Percentiles rank a stretch among this genome's conserved stretches.
Evolutionary conservation across 2,113 vertebrate species (phyloP).

Genomic region (Opisthocomus hoazin): DNA sequence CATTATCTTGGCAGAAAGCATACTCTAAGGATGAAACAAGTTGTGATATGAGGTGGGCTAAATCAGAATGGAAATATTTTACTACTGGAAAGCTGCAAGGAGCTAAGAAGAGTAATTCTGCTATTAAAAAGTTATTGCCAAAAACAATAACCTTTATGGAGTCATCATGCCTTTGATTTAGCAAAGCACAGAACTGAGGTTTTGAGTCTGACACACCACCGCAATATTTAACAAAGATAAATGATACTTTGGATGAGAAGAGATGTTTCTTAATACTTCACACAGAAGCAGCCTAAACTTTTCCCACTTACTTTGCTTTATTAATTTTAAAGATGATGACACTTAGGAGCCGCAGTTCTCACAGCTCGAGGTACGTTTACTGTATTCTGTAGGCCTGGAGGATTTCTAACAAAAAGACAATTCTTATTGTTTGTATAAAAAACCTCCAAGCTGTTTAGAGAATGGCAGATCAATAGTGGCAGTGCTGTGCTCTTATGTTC

Average conservation of each 20-base stretch:
- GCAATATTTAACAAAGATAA: conserved; percentile 47
- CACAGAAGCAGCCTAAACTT: neutral
- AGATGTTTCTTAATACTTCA: neutral
- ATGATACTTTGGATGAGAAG: neutral
- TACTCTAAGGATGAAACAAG: neutral
- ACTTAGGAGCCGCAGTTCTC: neutral
- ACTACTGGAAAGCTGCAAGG: neutral
- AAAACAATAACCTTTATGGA: conserved; percentile 35
- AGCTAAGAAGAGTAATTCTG: neutral
- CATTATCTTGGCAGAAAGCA: conserved; percentile 17
- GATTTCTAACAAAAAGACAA: neutral
- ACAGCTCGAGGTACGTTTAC: neutral
- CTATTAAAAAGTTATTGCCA: conserved; percentile 37
- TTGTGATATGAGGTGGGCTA: neutral
- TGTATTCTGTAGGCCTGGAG: neutral
- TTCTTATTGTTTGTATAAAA: neutral
- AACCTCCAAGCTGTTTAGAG: neutral
- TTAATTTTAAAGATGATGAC: conserved; percentile 38
- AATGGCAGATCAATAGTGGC: neutral
- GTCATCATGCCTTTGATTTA: conserved; percentile 18
- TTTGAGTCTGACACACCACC: neutral
- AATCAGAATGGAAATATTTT: neutral
- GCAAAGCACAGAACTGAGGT: neutral
- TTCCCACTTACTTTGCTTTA: conserved; percentile 31
- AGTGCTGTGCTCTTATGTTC: neutral